Evolutionary conservation across 2,113 vertebrate genomes (phyloP), one percentile per base, ranked within the genome.

Genomic region (Chroicocephalus ridibundus): DNA sequence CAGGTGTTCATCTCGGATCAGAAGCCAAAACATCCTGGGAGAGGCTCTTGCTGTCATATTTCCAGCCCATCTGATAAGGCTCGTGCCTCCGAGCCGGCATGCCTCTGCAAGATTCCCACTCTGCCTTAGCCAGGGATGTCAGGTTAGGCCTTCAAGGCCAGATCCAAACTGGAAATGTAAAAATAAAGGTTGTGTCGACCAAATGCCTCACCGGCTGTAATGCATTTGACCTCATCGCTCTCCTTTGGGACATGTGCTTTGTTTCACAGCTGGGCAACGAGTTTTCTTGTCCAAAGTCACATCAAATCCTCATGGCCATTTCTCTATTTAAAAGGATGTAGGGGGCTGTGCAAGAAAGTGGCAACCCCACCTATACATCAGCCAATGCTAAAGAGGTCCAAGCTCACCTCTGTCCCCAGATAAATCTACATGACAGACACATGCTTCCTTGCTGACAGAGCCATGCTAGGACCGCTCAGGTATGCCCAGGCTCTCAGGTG

Each of bases 41-140:
- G 96, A 94, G 86, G 95, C 89, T 97, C 65, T 46, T 87, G 81
- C 86, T 89, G 91, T 76, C 22, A 0, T 82, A 17, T 82, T 94
- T 70, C 38, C 82, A 94, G 96, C 96, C 97, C 86, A 91, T 96
- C 95, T 96, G 96, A 97, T 93, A 96, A 97, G 78, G 40, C 42
- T 94, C 2, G 1, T 2, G 19, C 86, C 89, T 87, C 68, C 0
- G 1, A 91, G 89, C 68, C 2, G 3, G 82, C 89, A 2, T 94
- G 96, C 84, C 87, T 70, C 94, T 93, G 86, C 91, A 89, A 5
- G 88, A 70, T 54, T 40, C 58, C 83, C 0, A 1, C 72, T 89
- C 58, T 93, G 81, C 78, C 74, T 66, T 32, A 72, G n/a, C 49
- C 84, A 66, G 68, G 32, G 81, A 58, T 36, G 55, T 32, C 66